Evolutionary conservation across 2,888 invertebrate genomes (phyloP).

Genomic region (Tenthredo notha): DNA sequence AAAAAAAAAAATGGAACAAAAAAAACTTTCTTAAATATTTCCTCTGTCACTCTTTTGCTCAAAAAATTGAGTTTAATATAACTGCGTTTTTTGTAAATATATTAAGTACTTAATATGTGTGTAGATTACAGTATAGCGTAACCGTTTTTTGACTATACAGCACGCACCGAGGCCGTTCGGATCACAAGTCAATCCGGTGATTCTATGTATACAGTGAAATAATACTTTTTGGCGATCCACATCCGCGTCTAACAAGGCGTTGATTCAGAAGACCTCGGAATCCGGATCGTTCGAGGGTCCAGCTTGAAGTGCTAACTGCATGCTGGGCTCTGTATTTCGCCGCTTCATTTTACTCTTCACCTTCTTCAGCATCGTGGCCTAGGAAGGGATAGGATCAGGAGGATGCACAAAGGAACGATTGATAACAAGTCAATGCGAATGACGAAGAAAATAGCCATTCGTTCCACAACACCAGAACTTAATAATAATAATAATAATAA

Average conservation of each 20-base stretch:
- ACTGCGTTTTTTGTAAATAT: slow-evolving; percentile 35
- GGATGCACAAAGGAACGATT: slow-evolving; percentile 68
- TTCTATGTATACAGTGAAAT: slow-evolving; percentile 35
- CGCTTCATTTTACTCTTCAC: slow-evolving; percentile 97
- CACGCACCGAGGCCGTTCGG: slow-evolving; percentile 39
- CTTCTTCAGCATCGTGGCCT: slow-evolving; percentile 99
- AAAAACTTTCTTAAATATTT: slow-evolving; percentile 29
- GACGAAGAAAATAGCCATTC: slow-evolving; percentile 62
- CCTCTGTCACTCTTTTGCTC: background rate
- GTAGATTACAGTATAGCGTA: slow-evolving; percentile 23
- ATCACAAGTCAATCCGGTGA: slow-evolving; percentile 38
- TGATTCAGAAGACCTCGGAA: slow-evolving; percentile 76
- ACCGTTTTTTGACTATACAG: slow-evolving; percentile 39
- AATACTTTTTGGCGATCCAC: slow-evolving; percentile 43
- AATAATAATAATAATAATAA: slow-evolving; percentile 45
- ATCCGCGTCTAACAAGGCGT: slow-evolving; percentile 50
- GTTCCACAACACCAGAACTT: slow-evolving; percentile 59
- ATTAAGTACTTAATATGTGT: slow-evolving; percentile 24
- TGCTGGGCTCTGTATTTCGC: slow-evolving; percentile 94
- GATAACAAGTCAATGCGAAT: slow-evolving; percentile 60
- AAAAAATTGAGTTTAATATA: background rate
- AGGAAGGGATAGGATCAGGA: slow-evolving; percentile 79
- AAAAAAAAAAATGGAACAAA: no score
- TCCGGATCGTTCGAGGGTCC: slow-evolving; percentile 78
- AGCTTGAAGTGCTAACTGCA: slow-evolving; percentile 81